phyloP scores from a whole-genome alignment of 2,888 invertebrate genomes.

The Athetis lepigone region DNA sequence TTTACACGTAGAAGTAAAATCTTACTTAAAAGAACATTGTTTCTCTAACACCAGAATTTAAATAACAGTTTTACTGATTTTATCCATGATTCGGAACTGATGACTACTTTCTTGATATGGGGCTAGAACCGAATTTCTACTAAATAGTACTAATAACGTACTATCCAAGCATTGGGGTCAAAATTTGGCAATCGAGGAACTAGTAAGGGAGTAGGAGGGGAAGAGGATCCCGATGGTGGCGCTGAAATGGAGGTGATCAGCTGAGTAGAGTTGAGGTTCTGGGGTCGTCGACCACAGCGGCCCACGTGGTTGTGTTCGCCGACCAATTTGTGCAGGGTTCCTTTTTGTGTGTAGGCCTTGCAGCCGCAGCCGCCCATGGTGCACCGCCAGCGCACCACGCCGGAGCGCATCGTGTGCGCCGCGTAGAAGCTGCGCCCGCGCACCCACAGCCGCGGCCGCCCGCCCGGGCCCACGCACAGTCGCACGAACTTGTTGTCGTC shows the following conservation, averaged over 20 bases:
- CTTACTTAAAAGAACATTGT: conserved; percentile 26
- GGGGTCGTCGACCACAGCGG: conserved; percentile 78
- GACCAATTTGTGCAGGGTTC: conserved; percentile 85
- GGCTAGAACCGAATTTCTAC: conserved; percentile 20
- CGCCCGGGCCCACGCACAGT: conserved; percentile 86
- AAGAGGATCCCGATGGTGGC: conserved; percentile 49
- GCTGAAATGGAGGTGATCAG: conserved; percentile 44
- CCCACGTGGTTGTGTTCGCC: conserved; percentile 87
- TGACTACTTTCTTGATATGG: conserved; percentile 45
- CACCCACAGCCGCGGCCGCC: conserved; percentile 87
- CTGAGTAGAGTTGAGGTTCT: conserved; percentile 57
- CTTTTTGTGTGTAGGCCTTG: conserved; percentile 87
- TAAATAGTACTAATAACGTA: conserved; percentile 71
- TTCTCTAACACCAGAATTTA: conserved; percentile 35
- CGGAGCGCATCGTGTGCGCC: conserved; percentile 88
- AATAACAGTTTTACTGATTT: conserved; percentile 26
- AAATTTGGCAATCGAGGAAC: conserved; percentile 80
- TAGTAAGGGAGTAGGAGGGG: conserved; percentile 78
- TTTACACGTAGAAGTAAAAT: conserved; percentile 22
- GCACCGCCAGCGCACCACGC: conserved; percentile 87
- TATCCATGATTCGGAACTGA: conserved; percentile 24
- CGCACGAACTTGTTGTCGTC: conserved; percentile 81
- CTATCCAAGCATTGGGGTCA: conserved; percentile 86
- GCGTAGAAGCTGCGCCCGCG: conserved; percentile 88
- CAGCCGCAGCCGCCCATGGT: conserved; percentile 89